A percentile compares a stretch with the other conserved stretches of the same genome.
phyloP scores from a whole-genome alignment of 2,113 vertebrate species.

The Lagopus muta region DNA sequence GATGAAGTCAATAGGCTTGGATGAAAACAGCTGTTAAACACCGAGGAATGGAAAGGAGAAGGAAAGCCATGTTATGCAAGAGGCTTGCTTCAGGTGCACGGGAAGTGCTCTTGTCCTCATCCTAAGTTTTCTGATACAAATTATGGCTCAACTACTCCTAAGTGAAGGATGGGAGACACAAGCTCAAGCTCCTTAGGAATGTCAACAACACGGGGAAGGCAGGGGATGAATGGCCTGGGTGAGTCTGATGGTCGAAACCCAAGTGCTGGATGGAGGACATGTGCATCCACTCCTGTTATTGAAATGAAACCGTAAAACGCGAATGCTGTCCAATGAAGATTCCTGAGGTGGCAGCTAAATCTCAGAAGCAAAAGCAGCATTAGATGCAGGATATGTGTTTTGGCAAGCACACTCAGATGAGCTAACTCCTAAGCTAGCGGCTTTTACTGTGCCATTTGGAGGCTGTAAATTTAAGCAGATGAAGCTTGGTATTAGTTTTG shows the following conservation, averaged over 20 bases:
- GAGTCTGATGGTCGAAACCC: background rate
- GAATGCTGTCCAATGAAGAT: conserved; percentile 33
- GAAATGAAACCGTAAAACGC: conserved; percentile 30
- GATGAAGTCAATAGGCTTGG: conserved; percentile 63
- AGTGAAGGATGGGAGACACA: background rate
- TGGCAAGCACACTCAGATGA: conserved; percentile 39
- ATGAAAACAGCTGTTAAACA: background rate
- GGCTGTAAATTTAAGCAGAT: conserved; percentile 68
- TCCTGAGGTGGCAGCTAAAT: conserved; percentile 67
- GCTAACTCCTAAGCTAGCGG: conserved; percentile 52
- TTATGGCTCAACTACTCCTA: background rate
- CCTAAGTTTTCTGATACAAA: background rate
- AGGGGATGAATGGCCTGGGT: background rate
- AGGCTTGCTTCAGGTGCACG: conserved; percentile 17
- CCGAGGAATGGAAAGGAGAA: conserved; percentile 30
- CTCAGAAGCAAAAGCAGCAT: conserved; percentile 44
- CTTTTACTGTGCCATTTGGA: conserved; percentile 54
- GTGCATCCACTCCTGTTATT: conserved; percentile 14
- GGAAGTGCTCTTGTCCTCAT: background rate
- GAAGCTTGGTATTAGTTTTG: conserved; percentile 63
- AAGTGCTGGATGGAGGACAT: conserved; percentile 23
- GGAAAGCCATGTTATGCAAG: conserved; percentile 8
- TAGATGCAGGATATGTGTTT: conserved; percentile 58
- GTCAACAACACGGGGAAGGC: accelerated
- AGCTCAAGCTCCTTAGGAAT: background rate